Evolutionary conservation across 1,140 invertebrate species (phyloP), one percentile per base, ranked within the genome.

Genomic region (Mya arenaria): DNA sequence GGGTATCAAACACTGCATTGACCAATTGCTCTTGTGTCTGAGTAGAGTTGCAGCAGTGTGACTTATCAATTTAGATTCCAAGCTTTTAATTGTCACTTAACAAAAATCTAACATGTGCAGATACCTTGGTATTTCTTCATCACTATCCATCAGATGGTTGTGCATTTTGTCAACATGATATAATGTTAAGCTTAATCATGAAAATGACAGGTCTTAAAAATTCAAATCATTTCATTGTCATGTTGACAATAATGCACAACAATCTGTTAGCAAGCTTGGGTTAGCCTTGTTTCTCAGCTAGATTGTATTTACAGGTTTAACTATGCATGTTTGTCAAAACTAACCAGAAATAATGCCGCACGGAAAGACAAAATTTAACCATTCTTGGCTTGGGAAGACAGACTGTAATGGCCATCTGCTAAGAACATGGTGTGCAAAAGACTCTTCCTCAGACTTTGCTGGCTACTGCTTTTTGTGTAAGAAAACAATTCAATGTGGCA

Each of bases 401-500:
- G 32, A 62, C 60, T 62, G 60, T 34, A 19, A 62, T 62, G 25
- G 60, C 19, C 60, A 62, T 62, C 60, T 23, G 30, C 60, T 62
- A 62, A 62, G 30, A 17, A 62, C 60, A 23, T 62, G 60, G 60
- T 62, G 60, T 25, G 32, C 19, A 25, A 62, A 62, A 28, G 60
- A 62, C 60, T 62, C 60, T 30, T 62, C 60, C 32, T 62, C 60
- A 23, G 60, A 62, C 32, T 4, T 62, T 62, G 60, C 60, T 62
- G 60, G 60, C 17, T 62, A 62, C 32, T 62, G 60, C 28, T 62
- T 62, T 62, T 28, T 62, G 19, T 62, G 32, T 62, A 62, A 62
- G 60, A 62, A 62, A 25, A 62, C 25, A 23, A 62, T 30, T 17
- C 60, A 62, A 28, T 62, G 60, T 62, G 60, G 60, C 17, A 1